phyloP scores from a whole-genome alignment of 2,888 invertebrate species.

The Drosophila austrosaltans region DNA sequence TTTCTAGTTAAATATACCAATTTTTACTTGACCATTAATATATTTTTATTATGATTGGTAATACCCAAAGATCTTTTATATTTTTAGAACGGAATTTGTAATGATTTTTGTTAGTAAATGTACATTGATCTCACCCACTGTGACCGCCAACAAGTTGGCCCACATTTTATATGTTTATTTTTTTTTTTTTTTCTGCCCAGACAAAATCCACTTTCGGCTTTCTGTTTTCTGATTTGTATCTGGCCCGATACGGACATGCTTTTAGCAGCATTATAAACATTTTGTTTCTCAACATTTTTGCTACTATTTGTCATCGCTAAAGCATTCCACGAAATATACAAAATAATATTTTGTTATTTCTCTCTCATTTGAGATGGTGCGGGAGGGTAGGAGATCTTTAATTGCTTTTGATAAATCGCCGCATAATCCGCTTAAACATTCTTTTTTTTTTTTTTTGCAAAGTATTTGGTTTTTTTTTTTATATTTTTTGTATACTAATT shows the following conservation, averaged over 20 bases:
- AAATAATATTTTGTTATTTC: slow-evolving; percentile 10
- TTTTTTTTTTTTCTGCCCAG: slow-evolving; percentile 9
- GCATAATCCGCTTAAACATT: slow-evolving; percentile 74
- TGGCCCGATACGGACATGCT: slow-evolving; percentile 67
- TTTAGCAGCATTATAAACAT: slow-evolving; percentile 76
- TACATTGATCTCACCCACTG: slow-evolving; percentile 8
- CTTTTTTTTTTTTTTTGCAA: slow-evolving; percentile 23
- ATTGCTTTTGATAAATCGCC: slow-evolving; percentile 78
- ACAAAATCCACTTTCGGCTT: slow-evolving; percentile 25
- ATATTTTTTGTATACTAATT: slow-evolving; percentile 54
- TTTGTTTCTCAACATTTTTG: slow-evolving; percentile 73
- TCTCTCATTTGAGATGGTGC: slow-evolving; percentile 31
- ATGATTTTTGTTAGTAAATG: too few species aligned
- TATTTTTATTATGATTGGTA: too few species aligned
- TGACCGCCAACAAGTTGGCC: slow-evolving; percentile 46
- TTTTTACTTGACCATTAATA: too few species aligned
- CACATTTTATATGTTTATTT: slow-evolving; percentile 49
- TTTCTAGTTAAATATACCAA: too few species aligned
- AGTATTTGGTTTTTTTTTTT: slow-evolving; percentile 14
- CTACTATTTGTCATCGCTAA: slow-evolving; percentile 71
- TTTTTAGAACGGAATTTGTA: too few species aligned
- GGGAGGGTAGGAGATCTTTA: slow-evolving; percentile 61
- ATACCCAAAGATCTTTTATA: too few species aligned
- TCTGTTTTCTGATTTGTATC: slow-evolving; percentile 64
- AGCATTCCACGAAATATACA: slow-evolving; percentile 66